Conservation (phyloP, 2,113 vertebrate genomes). For the Ictalurus punctatus region DNA sequence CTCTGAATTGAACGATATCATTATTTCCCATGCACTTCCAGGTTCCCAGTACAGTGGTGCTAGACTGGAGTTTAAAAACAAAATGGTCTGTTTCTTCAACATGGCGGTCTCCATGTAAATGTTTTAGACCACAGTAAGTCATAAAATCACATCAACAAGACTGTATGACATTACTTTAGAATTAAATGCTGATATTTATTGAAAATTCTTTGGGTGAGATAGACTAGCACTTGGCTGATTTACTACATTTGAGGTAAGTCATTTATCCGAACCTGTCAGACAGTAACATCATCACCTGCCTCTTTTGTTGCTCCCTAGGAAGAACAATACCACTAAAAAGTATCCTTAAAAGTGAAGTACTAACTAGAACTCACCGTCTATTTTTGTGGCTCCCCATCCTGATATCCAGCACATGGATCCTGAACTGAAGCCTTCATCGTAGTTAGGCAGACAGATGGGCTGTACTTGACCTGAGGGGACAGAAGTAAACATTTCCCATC, state of each 20-base stretch:
- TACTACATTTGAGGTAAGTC: neutral
- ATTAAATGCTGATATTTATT: neutral
- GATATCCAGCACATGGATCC: conserved; percentile 61
- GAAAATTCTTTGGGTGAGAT: neutral
- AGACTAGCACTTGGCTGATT: neutral
- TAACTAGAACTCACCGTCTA: conserved; percentile 47
- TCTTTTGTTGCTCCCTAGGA: neutral
- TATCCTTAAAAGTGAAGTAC: conserved; percentile 4
- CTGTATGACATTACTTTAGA: neutral
- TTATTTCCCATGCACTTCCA: neutral
- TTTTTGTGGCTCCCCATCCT: conserved; percentile 59
- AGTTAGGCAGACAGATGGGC: conserved; percentile 60
- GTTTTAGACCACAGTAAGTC: neutral
- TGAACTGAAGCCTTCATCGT: conserved; percentile 50
- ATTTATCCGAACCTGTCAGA: neutral
- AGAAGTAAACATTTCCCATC: neutral
- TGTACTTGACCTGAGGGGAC: conserved; percentile 44
- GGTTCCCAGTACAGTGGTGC: neutral
- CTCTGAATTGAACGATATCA: neutral
- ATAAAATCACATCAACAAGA: neutral
- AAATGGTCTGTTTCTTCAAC: neutral
- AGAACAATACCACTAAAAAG: neutral
- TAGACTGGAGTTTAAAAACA: neutral
- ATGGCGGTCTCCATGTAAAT: neutral
- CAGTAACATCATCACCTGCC: neutral